These are phyloP conservation scores for Calephelis nemesis DNA, from an alignment of 1,140 invertebrate species.

Conservation along the genomic window DNA sequence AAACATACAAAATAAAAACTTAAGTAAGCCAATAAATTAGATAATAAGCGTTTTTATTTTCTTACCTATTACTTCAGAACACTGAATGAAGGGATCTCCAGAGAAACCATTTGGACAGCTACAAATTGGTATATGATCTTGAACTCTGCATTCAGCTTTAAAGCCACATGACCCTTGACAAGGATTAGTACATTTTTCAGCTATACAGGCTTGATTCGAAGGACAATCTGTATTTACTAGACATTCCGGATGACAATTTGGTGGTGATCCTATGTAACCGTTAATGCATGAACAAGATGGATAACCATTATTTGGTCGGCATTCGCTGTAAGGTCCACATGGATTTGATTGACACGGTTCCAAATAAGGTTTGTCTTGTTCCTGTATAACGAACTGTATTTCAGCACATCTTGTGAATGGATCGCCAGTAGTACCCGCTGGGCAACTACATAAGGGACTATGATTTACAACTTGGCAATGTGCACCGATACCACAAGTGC, in stretches of 20 bases:
- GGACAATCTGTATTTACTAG: slow-evolving; percentile 89
- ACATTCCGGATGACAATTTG: slow-evolving; percentile 89
- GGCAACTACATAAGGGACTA: slow-evolving; percentile 87
- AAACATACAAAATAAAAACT: background rate
- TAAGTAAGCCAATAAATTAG: background rate
- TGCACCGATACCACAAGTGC: slow-evolving; percentile 85
- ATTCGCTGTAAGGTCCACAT: slow-evolving; percentile 88
- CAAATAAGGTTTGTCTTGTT: slow-evolving; percentile 43
- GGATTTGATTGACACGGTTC: slow-evolving; percentile 86
- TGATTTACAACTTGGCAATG: slow-evolving; percentile 87
- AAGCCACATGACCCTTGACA: slow-evolving; percentile 90
- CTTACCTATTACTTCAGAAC: slow-evolving; percentile 74
- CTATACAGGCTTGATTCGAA: slow-evolving; percentile 87
- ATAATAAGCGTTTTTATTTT: background rate
- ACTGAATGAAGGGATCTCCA: slow-evolving; percentile 88
- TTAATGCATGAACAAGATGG: slow-evolving; percentile 86
- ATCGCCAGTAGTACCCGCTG: slow-evolving; percentile 84
- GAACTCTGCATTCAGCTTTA: slow-evolving; percentile 86
- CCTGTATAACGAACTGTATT: slow-evolving; percentile 69
- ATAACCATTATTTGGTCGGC: slow-evolving; percentile 78
- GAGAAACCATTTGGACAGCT: slow-evolving; percentile 85
- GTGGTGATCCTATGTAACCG: slow-evolving; percentile 88
- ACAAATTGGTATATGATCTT: slow-evolving; percentile 88
- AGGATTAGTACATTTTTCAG: slow-evolving; percentile 88
- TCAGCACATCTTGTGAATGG: slow-evolving; percentile 81